phyloP scores from a whole-genome alignment of 2,888 invertebrate species.

The Epirrhoe alternata region DNA sequence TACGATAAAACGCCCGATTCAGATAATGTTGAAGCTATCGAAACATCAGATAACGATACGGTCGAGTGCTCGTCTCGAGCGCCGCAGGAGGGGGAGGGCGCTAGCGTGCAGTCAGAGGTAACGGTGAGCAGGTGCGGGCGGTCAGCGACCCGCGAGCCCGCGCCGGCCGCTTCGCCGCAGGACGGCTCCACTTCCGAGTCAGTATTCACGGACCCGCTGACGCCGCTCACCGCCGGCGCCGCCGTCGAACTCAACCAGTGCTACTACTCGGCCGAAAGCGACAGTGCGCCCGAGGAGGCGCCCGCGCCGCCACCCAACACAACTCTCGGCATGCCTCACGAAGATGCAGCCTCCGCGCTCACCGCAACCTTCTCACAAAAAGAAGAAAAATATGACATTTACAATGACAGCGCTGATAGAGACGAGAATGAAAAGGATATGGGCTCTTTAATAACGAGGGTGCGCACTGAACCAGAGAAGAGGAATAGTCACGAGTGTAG shows the following conservation, averaged over 20 bases:
- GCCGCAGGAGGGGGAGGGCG: constrained; percentile 62
- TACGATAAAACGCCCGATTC: constrained; percentile 80
- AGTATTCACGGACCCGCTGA: constrained; percentile 90
- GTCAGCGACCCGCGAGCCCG: constrained; percentile 78
- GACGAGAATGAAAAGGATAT: constrained; percentile 76
- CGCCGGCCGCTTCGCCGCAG: constrained; percentile 72
- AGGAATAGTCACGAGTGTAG: constrained; percentile 68
- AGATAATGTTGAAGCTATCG: constrained; percentile 77
- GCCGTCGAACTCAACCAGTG: constrained; percentile 87
- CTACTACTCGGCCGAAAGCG: constrained; percentile 86
- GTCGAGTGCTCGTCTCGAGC: constrained; percentile 77
- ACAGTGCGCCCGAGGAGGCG: constrained; percentile 74
- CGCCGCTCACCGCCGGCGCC: constrained; percentile 77
- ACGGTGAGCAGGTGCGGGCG: constrained; percentile 79
- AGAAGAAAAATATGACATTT: constrained; percentile 74
- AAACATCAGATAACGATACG: constrained; percentile 79
- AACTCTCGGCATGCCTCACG: constrained; percentile 69
- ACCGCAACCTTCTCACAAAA: constrained; percentile 65
- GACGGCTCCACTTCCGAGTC: constrained; percentile 89
- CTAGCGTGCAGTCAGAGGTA: constrained; percentile 75
- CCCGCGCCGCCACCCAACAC: constrained; percentile 45
- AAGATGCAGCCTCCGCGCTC: constrained; percentile 67
- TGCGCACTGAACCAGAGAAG: constrained; percentile 62
- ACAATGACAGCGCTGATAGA: constrained; percentile 71
- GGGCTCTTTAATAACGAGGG: constrained; percentile 72